phyloP scores from a whole-genome alignment of 1,140 invertebrate species.

The Ceratosolen fusciceps region DNA sequence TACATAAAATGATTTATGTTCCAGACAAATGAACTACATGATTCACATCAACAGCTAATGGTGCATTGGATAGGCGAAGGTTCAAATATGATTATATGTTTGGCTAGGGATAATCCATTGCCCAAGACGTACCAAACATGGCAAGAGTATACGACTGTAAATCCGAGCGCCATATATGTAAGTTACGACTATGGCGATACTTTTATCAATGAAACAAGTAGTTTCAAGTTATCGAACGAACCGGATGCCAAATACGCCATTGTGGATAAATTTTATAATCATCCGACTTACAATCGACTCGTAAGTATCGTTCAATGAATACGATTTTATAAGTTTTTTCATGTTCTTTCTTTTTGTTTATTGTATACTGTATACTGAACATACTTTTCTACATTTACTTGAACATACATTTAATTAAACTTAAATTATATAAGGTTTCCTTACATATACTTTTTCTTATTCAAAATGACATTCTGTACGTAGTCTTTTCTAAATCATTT shows the following conservation, averaged over 20 bases:
- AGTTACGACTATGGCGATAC: constrained; percentile 89
- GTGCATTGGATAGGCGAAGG: constrained; percentile 91
- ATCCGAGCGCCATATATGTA: constrained; percentile 83
- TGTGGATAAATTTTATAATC: constrained; percentile 87
- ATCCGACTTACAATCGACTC: constrained; percentile 73
- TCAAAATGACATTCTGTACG: too few relatives aligned
- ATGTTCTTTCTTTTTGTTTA: neutral
- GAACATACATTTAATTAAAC: too few relatives aligned
- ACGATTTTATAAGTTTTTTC: neutral
- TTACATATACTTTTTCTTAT: too few relatives aligned
- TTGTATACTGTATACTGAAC: too few relatives aligned
- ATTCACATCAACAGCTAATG: constrained; percentile 88
- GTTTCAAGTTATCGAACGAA: constrained; percentile 74
- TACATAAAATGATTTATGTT: constrained; percentile 56
- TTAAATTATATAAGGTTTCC: too few relatives aligned
- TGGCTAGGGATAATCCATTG: constrained; percentile 79
- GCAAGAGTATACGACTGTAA: constrained; percentile 65
- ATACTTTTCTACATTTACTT: too few relatives aligned
- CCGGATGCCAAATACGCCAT: constrained; percentile 75
- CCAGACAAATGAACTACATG: constrained; percentile 82
- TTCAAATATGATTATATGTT: constrained; percentile 88
- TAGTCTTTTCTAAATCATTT: too few relatives aligned
- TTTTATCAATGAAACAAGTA: constrained; percentile 81
- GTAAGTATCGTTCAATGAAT: neutral
- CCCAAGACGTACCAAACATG: constrained; percentile 54